Conservation (phyloP, 92 coral and sea anemone species). For the Zoanthus sociatus region DNA sequence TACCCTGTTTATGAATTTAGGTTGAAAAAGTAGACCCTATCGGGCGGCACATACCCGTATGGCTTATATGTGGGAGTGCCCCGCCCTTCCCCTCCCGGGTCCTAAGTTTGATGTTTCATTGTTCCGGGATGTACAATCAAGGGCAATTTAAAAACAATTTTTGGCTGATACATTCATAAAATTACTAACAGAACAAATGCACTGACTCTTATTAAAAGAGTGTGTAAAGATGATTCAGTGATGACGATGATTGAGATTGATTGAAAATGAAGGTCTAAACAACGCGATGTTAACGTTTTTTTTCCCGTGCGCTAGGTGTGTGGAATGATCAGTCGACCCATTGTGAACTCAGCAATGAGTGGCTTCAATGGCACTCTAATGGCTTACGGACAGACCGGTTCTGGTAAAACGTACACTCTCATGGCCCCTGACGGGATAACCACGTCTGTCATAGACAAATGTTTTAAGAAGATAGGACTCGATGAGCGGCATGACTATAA, state of each 20-base stretch:
- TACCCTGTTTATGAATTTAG: too few relatives aligned
- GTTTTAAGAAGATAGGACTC: constrained; percentile 88
- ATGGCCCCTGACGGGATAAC: constrained; percentile 99
- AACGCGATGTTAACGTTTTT: neutral
- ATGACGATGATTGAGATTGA: neutral
- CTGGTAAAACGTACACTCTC: constrained; percentile 95
- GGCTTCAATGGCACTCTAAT: constrained; percentile 97
- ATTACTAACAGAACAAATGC: too few relatives aligned
- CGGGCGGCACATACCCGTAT: too few relatives aligned
- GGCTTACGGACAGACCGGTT: constrained; percentile 99
- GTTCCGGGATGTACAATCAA: too few relatives aligned
- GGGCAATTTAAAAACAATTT: too few relatives aligned
- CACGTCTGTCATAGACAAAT: constrained; percentile 87
- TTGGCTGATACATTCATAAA: too few relatives aligned
- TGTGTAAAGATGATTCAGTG: too few relatives aligned
- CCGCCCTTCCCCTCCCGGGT: too few relatives aligned
- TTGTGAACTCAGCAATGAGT: constrained; percentile 92
- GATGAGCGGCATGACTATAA: constrained; percentile 87
- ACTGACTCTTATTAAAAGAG: too few relatives aligned
- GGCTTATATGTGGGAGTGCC: too few relatives aligned
- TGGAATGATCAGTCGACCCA: constrained; percentile 83
- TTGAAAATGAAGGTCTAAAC: neutral
- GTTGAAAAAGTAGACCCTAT: too few relatives aligned
- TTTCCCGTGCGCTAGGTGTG: constrained; percentile 68
- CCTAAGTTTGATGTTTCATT: too few relatives aligned